Evolutionary conservation across 2,113 vertebrate genomes (phyloP).

Genomic region (Sarotherodon lohbergeri): DNA sequence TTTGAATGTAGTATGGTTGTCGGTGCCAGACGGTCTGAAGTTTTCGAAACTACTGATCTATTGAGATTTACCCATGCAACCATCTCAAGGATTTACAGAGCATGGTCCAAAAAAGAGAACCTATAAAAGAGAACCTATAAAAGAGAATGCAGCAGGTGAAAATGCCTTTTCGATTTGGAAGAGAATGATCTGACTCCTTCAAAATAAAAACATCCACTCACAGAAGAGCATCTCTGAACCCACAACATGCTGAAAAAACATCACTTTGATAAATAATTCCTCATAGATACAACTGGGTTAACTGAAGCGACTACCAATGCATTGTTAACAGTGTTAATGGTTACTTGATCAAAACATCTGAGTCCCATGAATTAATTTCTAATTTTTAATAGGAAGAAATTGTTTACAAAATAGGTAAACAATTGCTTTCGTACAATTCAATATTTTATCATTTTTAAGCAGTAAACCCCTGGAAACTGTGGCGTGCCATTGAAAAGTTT

Average conservation of each 20-base stretch:
- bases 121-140: neutral
- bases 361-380: neutral
- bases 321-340: neutral
- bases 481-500: neutral
- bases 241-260: neutral
- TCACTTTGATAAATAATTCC: neutral
- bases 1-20: neutral
- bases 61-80: rapidly evolving
- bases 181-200: too few species aligned
- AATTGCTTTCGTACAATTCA: rapidly evolving
- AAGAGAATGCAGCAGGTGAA: neutral
- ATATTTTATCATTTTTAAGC: neutral
- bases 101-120: neutral
- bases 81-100: neutral
- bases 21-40: neutral
- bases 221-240: neutral
- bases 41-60: neutral
- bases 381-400: rapidly evolving
- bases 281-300: neutral
- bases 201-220: too few species aligned
- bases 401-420: neutral
- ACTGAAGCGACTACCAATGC: rapidly evolving
- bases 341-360: neutral
- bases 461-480: neutral
- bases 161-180: neutral